These are phyloP conservation scores for Hemaris fuciformis DNA, from an alignment of 2,888 invertebrate genomes.

Conservation along the genomic window DNA sequence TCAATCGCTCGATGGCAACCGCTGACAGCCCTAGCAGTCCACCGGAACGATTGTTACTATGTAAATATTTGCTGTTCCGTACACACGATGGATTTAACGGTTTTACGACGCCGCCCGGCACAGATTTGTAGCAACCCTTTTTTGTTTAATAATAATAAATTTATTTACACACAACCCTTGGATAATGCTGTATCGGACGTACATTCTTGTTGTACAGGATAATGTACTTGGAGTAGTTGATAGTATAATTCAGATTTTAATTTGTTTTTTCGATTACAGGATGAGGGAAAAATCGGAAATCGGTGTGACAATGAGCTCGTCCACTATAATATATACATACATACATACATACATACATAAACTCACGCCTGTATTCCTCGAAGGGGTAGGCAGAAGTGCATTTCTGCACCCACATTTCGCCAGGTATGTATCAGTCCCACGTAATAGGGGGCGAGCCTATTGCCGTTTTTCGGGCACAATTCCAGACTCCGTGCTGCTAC, in stretches of 20 bases:
- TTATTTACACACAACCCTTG: conserved; percentile 13
- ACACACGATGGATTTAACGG: conserved; percentile 29
- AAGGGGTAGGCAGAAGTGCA: no score
- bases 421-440: no score
- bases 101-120: conserved; percentile 29
- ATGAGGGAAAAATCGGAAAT: no score
- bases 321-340: no score
- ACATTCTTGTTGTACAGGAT: background rate
- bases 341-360: no score
- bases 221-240: background rate
- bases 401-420: no score
- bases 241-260: background rate
- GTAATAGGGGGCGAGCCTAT: no score
- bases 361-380: no score
- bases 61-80: conserved; percentile 23
- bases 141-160: conserved; percentile 16
- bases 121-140: conserved; percentile 16
- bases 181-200: conserved; percentile 12
- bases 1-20: background rate
- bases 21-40: conserved; percentile 4
- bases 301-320: no score
- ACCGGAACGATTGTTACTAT: conserved; percentile 6
- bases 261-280: no score
- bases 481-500: no score
- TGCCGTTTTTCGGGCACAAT: no score